Percentiles rank a stretch among this genome's conserved stretches.
Evolutionary conservation across 2,888 invertebrate genomes (phyloP).

Genomic region (Drosophila tripunctata): DNA sequence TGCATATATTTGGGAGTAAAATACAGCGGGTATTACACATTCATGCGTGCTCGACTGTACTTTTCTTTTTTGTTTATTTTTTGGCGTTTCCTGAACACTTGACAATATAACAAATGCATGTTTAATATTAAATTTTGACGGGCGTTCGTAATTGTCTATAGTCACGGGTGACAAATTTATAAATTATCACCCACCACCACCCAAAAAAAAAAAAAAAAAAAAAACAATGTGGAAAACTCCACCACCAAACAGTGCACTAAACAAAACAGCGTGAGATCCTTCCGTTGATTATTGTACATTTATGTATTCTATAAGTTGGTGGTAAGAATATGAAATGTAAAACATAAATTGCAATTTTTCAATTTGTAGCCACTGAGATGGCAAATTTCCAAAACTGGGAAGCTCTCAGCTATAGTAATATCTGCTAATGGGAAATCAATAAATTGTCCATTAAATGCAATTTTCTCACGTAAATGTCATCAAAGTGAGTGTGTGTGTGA

Average conservation of each 20-base stretch:
- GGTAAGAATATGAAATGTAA: constrained; percentile 15
- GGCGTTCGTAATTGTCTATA: constrained; percentile 47
- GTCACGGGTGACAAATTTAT: constrained; percentile 57
- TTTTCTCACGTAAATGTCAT: constrained; percentile 38
- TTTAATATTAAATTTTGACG: constrained; percentile 38
- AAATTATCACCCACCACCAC: constrained; percentile 55
- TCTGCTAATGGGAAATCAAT: constrained; percentile 65
- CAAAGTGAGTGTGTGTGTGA: neutral
- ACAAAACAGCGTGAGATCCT: constrained; percentile 45
- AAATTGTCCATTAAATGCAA: constrained; percentile 47
- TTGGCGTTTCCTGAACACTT: neutral
- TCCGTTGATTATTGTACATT: constrained; percentile 20
- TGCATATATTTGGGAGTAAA: no score
- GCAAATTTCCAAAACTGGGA: constrained; percentile 7
- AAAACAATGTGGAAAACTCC: neutral
- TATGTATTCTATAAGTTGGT: neutral
- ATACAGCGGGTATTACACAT: no score
- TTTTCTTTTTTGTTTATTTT: no score
- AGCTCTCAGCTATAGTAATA: neutral
- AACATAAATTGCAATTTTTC: constrained; percentile 31
- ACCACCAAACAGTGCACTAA: constrained; percentile 14
- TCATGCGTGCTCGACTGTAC: no score
- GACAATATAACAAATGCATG: constrained; percentile 5
- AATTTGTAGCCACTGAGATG: constrained; percentile 24
- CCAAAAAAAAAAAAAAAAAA: no score